Evolutionary conservation across 2,888 invertebrate species (phyloP), one percentile per base, ranked within the genome.

Genomic region (Hemistola chrysoprasaria): DNA sequence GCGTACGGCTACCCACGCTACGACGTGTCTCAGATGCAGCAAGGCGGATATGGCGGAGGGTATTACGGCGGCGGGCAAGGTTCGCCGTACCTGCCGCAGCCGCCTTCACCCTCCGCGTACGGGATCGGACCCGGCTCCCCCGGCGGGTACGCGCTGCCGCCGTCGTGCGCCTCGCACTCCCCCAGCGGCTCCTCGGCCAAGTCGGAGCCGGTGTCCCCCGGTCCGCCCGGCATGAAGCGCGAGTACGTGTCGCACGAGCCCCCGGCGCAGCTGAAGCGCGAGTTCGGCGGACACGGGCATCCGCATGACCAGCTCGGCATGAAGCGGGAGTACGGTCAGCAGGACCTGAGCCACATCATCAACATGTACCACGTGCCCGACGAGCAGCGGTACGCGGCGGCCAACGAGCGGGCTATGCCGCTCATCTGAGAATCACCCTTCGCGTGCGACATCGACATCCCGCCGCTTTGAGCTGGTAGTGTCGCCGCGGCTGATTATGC

Each of bases 171-270:
- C 45, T 92, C 93, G 49, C 95, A 96, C 81, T 95, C 95, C 65
- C 96, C 96, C 33, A 95, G 95, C 75, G 95, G 95, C 58, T 95
- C 95, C 51, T 95, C 95, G 73, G 95, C 96, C 71, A 96, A 96
- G 78, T 96, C 96, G 35, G 96, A 97, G 80, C 95, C 96, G 20
- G 95, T 95, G 63, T 95, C 95, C 37, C 95, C 96, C 32, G 93
- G 89, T 83, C 95, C 90, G 82, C 91, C 87, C 70, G 90, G 63
- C 60, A 78, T 85, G 81, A 90, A 90, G 62, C 84, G 90, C 50
- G 90, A 90, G 70, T 90, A 78, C 64, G 78, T 71, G 36, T 45
- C 77, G 22, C 91, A 91, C 65, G 91, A 91, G 65, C 87, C 85
- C 28, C 67, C 75, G 23, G 60, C 83, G 72, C 82, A 90, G 78